Percentiles rank a stretch among this genome's conserved stretches.
These are phyloP conservation scores for Ctenoplectra terminalis DNA, from an alignment of 1,140 invertebrate species.

Conservation along the genomic window DNA sequence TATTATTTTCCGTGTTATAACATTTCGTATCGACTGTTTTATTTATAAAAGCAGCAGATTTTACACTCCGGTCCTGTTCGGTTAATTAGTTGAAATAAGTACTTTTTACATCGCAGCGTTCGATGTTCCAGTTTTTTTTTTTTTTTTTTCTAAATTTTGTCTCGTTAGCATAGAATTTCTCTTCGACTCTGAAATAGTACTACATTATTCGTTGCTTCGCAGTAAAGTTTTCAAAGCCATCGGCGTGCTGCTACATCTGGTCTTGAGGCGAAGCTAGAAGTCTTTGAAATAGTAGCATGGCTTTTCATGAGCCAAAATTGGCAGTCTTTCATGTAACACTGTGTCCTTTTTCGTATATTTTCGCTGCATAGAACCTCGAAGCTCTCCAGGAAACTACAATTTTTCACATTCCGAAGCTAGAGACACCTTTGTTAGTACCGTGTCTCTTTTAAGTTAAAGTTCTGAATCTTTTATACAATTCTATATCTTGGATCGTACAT, in stretches of 20 bases:
- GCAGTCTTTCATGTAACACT: neutral
- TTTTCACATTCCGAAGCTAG: neutral
- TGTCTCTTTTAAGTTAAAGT: neutral
- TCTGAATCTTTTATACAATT: neutral
- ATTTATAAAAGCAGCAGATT: neutral
- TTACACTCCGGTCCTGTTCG: too few relatives aligned
- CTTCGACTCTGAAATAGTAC: neutral
- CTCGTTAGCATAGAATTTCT: too few relatives aligned
- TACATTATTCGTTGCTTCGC: neutral
- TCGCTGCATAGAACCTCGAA: neutral
- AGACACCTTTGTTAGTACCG: neutral
- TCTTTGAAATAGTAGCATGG: neutral
- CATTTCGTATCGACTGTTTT: neutral
- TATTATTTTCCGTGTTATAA: neutral
- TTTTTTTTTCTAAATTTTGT: too few relatives aligned
- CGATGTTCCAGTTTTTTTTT: too few relatives aligned
- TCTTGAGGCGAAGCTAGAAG: too few relatives aligned
- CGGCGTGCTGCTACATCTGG: too few relatives aligned
- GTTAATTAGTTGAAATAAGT: too few relatives aligned
- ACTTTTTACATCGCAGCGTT: too few relatives aligned
- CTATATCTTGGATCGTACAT: too few relatives aligned
- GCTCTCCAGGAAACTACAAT: too few relatives aligned
- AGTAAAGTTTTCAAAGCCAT: neutral
- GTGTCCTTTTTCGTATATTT: too few relatives aligned
- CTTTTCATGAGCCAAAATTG: neutral